Base-by-base conservation (phyloP, 1,140 invertebrate genomes). In the Ceratosolen solmsi region DNA sequence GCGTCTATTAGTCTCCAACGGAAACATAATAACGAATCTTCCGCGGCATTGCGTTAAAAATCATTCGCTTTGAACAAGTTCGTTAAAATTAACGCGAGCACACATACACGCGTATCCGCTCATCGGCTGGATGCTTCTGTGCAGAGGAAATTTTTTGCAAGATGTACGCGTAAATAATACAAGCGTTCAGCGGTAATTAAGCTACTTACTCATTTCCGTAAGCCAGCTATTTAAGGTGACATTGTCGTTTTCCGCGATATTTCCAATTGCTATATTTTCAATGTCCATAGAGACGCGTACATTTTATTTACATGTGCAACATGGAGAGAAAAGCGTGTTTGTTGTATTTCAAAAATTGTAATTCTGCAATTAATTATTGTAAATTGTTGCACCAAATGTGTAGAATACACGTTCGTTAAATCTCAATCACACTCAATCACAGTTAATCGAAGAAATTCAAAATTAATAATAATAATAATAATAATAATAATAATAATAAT, bases 121-220 rank as follows among this genome's bases (percentile, higher is more conserved):
- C 22, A 36, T 13, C 38, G n/a, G 46, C 41, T 41, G 58, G 60
- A 49, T 49, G 41, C 60, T 65, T 54, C 30, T 25, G 63, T 27
- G 41, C n/a, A 68, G 54, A 22, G 70, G 76, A 54, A 46, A 46
- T 51, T 54, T 63, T 41, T 58, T 27, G 11, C 38, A 11, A n/a
- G 49, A 3, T 38, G 17, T 8, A 68, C 5, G 38, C 46, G 30
- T 41, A 75, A 38, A 60, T n/a, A n/a, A n/a, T 41, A 25, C 73
- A 25, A 58, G 38, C 33, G 38, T 11, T 20, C 54, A 60, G 33
- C 25, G 36, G 73, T 76, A 82, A 82, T 82, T 75, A 70, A 51
- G 80, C 20, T 76, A 58, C 73, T 60, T 60, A 30, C 54, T 56
- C 36, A 38, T 38, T 68, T 68, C 63, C 33, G 20, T 38, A 68